These are phyloP conservation scores for Drepana falcataria DNA, from an alignment of 2,888 invertebrate species.

Conservation along the genomic window DNA sequence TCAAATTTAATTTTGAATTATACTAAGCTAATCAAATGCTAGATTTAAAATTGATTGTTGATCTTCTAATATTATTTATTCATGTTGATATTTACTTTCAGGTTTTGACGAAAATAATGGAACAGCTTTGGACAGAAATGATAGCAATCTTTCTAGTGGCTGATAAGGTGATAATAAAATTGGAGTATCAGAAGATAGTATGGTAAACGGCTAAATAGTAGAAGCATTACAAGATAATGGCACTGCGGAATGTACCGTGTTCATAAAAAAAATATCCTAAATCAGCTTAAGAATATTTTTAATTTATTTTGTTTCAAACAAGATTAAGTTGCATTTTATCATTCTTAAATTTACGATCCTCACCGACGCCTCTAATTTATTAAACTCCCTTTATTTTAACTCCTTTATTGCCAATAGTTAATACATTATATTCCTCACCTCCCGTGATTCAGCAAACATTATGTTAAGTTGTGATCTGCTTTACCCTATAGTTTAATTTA, in stretches of 20 bases:
- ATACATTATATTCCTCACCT: constrained; percentile 29
- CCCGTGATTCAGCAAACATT: constrained; percentile 68
- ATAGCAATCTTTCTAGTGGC: constrained; percentile 28
- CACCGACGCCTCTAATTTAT: constrained; percentile 50
- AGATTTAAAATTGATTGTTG: constrained; percentile 50
- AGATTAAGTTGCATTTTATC: constrained; percentile 64
- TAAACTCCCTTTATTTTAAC: constrained; percentile 34
- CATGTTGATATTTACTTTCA: constrained; percentile 19
- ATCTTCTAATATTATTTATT: constrained; percentile 36
- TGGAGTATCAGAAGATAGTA: constrained; percentile 52
- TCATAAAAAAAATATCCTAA: constrained; percentile 74
- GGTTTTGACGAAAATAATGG: constrained; percentile 15
- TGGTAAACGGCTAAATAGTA: constrained; percentile 52
- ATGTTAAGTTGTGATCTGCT: constrained; percentile 76
- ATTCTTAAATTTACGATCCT: constrained; percentile 53
- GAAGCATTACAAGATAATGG: constrained; percentile 71
- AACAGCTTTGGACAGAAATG: constrained; percentile 22
- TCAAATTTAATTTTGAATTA: constrained; percentile 64
- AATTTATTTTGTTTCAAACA: constrained; percentile 53
- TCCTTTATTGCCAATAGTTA: constrained; percentile 68
- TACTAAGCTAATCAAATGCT: constrained; percentile 66
- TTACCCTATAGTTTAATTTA: constrained; percentile 60
- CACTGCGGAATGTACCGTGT: constrained; percentile 74
- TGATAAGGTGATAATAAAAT: constrained; percentile 31
- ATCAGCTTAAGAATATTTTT: constrained; percentile 57